Evolutionary conservation across 2,113 vertebrate genomes (phyloP).

Genomic region (Cygnus atratus): DNA sequence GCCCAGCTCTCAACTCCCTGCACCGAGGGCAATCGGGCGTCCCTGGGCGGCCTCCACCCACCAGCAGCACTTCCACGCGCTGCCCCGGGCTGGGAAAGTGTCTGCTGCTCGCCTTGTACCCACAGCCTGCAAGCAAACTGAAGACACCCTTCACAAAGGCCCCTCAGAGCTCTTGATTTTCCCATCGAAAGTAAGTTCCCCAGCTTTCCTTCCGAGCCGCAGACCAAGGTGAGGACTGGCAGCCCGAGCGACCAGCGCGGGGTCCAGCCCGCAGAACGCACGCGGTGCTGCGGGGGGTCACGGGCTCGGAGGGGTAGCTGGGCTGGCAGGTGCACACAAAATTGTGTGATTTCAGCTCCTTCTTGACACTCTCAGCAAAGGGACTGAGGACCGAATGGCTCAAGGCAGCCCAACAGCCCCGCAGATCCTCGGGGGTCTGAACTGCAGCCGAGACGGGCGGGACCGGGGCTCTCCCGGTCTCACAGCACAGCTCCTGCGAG

Average conservation of each 20-base stretch:
- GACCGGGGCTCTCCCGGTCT: neutral
- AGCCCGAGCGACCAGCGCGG: accelerated
- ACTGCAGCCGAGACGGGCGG: accelerated
- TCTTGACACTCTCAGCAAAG: neutral
- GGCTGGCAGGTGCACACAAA: neutral
- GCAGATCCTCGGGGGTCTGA: neutral
- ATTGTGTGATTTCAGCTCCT: accelerated
- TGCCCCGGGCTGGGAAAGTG: too few species aligned
- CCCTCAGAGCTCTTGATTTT: neutral
- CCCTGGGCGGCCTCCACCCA: neutral
- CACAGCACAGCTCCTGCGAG: accelerated
- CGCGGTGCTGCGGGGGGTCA: neutral
- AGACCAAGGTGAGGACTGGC: accelerated
- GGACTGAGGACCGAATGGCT: neutral
- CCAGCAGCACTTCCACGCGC: neutral
- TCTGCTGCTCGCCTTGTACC: neutral
- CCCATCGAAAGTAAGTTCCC: neutral
- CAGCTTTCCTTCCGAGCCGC: neutral
- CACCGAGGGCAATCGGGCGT: neutral
- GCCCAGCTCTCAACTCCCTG: accelerated
- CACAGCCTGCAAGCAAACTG: neutral
- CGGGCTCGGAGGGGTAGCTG: neutral
- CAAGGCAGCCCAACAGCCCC: neutral
- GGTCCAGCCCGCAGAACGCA: accelerated
- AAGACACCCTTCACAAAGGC: neutral